A percentile compares a stretch with the other conserved stretches of the same genome.
phyloP scores from a whole-genome alignment of 2,113 vertebrate genomes.

The Sula dactylatra region DNA sequence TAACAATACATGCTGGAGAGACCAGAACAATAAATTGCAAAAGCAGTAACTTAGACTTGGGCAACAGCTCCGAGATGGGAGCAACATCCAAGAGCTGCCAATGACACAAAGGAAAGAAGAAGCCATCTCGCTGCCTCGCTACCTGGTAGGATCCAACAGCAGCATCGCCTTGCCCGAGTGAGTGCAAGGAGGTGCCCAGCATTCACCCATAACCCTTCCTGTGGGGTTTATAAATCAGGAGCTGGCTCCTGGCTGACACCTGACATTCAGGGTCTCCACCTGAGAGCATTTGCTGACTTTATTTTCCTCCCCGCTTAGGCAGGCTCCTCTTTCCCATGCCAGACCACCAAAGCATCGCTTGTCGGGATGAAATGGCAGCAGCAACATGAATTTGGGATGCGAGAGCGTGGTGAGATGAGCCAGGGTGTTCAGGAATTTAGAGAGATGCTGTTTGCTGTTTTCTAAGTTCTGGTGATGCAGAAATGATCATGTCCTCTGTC shows the following conservation, averaged over 20 bases:
- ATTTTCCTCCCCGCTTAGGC: rapidly evolving
- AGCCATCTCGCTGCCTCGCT: rapidly evolving
- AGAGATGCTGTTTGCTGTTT: neutral
- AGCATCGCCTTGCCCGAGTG: neutral
- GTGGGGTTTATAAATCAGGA: neutral
- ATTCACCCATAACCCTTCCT: neutral
- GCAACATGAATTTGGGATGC: neutral
- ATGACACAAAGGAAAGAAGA: too few species aligned
- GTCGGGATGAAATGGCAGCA: rapidly evolving
- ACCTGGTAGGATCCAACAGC: neutral
- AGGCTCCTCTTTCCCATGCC: neutral
- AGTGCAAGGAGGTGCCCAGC: neutral
- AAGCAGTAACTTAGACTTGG: neutral
- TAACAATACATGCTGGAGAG: neutral
- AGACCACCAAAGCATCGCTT: rapidly evolving
- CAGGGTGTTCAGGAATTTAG: neutral
- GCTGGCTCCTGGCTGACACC: neutral
- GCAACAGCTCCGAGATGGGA: neutral
- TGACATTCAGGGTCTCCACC: neutral
- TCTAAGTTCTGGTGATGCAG: neutral
- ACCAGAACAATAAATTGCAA: neutral
- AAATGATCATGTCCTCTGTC: neutral
- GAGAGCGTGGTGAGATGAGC: rapidly evolving
- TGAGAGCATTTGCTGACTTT: neutral
- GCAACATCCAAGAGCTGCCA: neutral